These are phyloP conservation scores for Sminthurides aquaticus DNA, from an alignment of 2,888 invertebrate species.

Conservation along the genomic window DNA sequence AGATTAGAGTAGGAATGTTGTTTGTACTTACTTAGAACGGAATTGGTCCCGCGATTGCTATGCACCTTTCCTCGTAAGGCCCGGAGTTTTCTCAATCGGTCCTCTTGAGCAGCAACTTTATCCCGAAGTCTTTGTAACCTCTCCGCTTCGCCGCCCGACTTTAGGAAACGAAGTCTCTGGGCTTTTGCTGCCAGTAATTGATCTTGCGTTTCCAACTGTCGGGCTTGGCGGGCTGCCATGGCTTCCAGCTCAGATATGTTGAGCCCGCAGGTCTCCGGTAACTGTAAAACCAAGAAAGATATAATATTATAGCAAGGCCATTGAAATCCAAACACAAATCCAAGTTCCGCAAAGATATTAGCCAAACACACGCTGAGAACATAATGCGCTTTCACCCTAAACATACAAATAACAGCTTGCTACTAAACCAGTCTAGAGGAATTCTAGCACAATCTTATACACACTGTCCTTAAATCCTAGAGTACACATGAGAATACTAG, in stretches of 20 bases:
- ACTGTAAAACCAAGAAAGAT: constrained; percentile 33
- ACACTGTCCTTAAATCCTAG: no score
- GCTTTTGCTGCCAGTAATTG: constrained; percentile 84
- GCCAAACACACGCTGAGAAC: not conserved
- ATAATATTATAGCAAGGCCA: no score
- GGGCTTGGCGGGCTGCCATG: constrained; percentile 95
- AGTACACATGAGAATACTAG: no score
- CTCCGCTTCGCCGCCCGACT: constrained; percentile 75
- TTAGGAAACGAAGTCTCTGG: constrained; percentile 84
- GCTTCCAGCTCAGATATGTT: constrained; percentile 72
- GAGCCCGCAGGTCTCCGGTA: constrained; percentile 44
- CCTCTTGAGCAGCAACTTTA: constrained; percentile 88
- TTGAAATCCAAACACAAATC: not conserved
- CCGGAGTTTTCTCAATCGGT: constrained; percentile 81
- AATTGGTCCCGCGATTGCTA: constrained; percentile 82
- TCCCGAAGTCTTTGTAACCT: constrained; percentile 71
- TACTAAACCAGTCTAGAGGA: no score
- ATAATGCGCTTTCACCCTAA: not conserved
- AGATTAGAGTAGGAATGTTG: no score
- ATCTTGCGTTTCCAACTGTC: constrained; percentile 94
- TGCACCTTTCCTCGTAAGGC: constrained; percentile 90
- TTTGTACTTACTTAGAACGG: constrained; percentile 83
- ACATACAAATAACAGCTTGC: no score
- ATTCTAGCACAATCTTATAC: no score
- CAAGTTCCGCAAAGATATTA: not conserved